Evolutionary conservation across 2,888 invertebrate genomes (phyloP), one percentile per base, ranked within the genome.

Genomic region (Liopterus haemorrhoidalis): DNA sequence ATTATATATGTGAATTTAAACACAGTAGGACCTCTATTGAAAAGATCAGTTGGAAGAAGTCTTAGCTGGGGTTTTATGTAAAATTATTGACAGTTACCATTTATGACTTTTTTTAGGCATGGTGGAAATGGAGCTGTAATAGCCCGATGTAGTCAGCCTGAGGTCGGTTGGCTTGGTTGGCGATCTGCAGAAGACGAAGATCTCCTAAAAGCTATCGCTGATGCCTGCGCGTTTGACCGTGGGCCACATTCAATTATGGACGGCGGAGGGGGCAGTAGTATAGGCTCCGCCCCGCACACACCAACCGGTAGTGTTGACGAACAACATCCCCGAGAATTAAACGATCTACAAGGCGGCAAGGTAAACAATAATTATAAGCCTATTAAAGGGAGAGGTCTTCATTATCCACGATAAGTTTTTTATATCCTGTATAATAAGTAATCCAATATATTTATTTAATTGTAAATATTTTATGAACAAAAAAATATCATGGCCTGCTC

Each of bases 111-210:
- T 57, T 59, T 12, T 53, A 82, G 87, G 51, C 88, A 93, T 67
- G 76, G 78, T 46, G 79, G 79, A 53, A 92, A 88, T 62, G 94
- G 96, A 28, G 92, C 93, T 1, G 92, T 96, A 27, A 82, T 97
- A 58, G 92, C 93, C 9, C 81, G 96, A 18, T 88, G 90, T 58
- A 92, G 92, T 59, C 96, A 97, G 67, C 96, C 96, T 0, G 91
- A 92, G 69, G 89, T 94, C 8, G 95, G 96, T 37, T 91, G 92
- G 86, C 73, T 95, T 27, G 91, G 93, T 42, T 94, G 95, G 92
- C 77, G 96, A 38, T 89, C 85, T 51, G 70, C 76, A 32, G 85
- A 89, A 58, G 97, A 97, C 67, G 96, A 97, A 69, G 80, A 85
- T 50, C 71, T 96, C 36, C 68, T 96, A 5, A 85, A 88, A 56